Conservation (phyloP, 1,140 invertebrate species). For the Phthorimaea operculella region DNA sequence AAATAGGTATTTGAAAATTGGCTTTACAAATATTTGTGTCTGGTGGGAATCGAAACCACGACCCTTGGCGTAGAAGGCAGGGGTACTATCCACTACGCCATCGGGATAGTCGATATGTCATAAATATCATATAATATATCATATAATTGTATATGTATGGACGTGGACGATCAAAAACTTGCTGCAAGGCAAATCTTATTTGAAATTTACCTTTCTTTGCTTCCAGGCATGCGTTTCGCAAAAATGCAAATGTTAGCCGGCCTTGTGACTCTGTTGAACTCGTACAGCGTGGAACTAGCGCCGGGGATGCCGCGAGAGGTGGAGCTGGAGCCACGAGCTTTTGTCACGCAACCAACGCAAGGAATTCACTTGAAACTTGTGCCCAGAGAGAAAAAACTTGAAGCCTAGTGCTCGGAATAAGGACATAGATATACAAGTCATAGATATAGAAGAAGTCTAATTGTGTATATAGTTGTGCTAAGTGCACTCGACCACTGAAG, state of each 20-base stretch:
- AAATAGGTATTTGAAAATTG: too few relatives aligned
- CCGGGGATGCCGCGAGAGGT: background rate
- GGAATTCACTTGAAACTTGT: background rate
- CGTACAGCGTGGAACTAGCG: background rate
- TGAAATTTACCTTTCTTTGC: background rate
- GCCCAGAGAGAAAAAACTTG: background rate
- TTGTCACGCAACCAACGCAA: background rate
- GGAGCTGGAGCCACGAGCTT: background rate
- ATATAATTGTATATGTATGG: background rate
- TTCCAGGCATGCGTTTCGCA: conserved; percentile 6
- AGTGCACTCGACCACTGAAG: too few relatives aligned
- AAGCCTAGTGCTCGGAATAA: too few relatives aligned
- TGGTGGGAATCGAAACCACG: too few relatives aligned
- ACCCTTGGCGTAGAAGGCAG: too few relatives aligned
- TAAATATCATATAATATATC: background rate
- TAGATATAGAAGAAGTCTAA: too few relatives aligned
- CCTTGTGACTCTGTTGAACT: background rate
- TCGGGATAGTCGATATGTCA: too few relatives aligned
- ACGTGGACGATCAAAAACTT: background rate
- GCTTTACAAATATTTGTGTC: too few relatives aligned
- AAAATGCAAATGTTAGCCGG: conserved; percentile 9
- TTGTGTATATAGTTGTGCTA: too few relatives aligned
- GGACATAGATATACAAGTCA: too few relatives aligned
- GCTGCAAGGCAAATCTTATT: background rate
- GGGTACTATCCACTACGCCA: too few relatives aligned